phyloP scores from a whole-genome alignment of 2,113 vertebrate genomes.

The Phylloscopus trochilus region DNA sequence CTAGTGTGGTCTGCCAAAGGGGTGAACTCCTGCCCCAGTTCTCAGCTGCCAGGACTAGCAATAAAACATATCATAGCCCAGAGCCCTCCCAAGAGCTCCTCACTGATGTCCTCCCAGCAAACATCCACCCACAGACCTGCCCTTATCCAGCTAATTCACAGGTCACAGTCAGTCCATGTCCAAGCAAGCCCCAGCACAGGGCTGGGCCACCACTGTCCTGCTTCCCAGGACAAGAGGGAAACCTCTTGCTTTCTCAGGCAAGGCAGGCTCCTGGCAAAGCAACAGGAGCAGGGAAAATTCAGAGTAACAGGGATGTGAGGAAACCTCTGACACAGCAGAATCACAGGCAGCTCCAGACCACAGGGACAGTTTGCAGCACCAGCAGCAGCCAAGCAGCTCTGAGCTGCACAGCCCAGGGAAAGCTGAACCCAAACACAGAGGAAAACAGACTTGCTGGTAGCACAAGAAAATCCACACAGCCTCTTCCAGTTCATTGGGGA shows the following conservation, averaged over 20 bases:
- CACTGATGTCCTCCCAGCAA: neutral
- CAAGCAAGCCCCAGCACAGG: neutral
- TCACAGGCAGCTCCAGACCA: neutral
- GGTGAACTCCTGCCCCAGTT: neutral
- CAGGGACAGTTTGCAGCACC: neutral
- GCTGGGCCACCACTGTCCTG: neutral
- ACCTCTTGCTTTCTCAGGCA: neutral
- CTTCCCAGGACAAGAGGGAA: fast-evolving
- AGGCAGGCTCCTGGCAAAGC: neutral
- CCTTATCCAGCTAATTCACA: neutral
- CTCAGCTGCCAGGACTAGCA: neutral
- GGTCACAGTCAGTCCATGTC: too few species aligned
- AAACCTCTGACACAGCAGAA: neutral
- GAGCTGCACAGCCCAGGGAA: neutral
- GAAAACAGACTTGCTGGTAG: neutral
- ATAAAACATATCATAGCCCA: neutral
- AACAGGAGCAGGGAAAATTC: neutral
- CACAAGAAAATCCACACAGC: neutral
- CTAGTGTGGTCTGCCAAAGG: neutral
- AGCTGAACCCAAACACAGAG: neutral
- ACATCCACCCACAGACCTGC: neutral
- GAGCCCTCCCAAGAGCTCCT: neutral
- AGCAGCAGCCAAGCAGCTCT: neutral
- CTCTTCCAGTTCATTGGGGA: neutral
- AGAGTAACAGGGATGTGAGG: neutral